Conservation (phyloP, 2,113 vertebrate genomes). For the Petroica traversi region DNA sequence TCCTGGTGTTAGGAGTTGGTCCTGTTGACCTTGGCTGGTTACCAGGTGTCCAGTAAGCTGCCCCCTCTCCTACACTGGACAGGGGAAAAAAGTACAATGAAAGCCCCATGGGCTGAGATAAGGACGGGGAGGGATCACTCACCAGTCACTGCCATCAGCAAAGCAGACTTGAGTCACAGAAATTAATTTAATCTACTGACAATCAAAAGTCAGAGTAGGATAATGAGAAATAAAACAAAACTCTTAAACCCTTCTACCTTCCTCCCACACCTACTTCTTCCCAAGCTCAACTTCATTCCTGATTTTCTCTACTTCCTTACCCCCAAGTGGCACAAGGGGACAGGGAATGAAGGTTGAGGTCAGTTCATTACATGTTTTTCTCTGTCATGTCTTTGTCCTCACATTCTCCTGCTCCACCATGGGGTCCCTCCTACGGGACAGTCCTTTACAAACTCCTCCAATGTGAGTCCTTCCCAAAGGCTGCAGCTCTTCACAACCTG, state of each 20-base stretch:
- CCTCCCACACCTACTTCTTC: not conserved
- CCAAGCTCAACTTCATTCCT: accelerated
- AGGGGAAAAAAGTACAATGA: not conserved
- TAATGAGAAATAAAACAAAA: not conserved
- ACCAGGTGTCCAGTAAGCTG: not conserved
- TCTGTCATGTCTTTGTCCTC: not conserved
- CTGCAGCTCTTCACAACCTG: not conserved
- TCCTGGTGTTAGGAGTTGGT: not conserved
- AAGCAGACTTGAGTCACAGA: accelerated
- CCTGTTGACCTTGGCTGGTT: not conserved
- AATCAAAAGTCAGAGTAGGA: not conserved
- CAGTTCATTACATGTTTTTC: not conserved
- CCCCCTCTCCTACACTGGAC: not conserved
- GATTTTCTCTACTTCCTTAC: not conserved
- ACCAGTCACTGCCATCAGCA: not conserved
- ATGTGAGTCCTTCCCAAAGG: accelerated
- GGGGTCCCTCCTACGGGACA: not conserved
- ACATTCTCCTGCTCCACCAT: not conserved
- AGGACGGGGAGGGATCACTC: not conserved
- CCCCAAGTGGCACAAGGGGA: accelerated
- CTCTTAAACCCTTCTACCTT: not conserved
- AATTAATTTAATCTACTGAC: not conserved
- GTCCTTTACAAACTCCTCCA: not conserved
- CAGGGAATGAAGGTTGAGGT: accelerated
- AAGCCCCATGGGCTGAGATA: not conserved